Base-by-base conservation (phyloP, 2,888 invertebrate species). In the Listrodromus nycthemerus region DNA sequence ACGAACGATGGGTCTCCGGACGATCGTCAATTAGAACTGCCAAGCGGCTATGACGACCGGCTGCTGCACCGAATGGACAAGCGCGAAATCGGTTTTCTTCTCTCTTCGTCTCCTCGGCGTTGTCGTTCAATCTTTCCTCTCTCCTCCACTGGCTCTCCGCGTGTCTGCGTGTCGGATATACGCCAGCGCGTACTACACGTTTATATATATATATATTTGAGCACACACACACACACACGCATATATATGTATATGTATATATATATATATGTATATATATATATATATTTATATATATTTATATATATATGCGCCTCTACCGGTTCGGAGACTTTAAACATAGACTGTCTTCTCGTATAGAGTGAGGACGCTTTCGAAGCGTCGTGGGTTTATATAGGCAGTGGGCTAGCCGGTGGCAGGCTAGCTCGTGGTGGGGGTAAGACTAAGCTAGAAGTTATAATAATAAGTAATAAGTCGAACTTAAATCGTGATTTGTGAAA, bases 371-470 rank as follows among this genome's bases (percentile, higher is more conserved):
- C 89, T 90, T 89, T 90, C 89, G 91, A 89, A 87, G 87, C 89
- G 89, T 86, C 90, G 88, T 87, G 90, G 89, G 92, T 90, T 92
- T 92, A 92, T 92, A 92, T 92, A 92, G 91, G 89, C 89, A 89
- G 84, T 84, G 91, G 88, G 90, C 89, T 90, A 91, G 89, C 88
- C 82, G 89, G 86, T 80, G 80, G 80, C 84, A 78, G 76, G 84
- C 84, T 81, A 77, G 73, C 79, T 65, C 79, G 66, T 86, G 87
- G 89, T 88, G 89, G 89, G 89, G 87, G 88, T 75, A 83, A 85
- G 88, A 87, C 89, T 87, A 87, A 87, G 87, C 89, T 89, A 90
- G 89, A 89, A 90, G 88, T 91, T 89, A 87, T 88, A 90, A 90
- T 90, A 89, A 90, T 87, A 84, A 84, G 84, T 87, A 87, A 88